Base-by-base conservation (phyloP, 2,113 vertebrate genomes). In the Mellivora capensis region DNA sequence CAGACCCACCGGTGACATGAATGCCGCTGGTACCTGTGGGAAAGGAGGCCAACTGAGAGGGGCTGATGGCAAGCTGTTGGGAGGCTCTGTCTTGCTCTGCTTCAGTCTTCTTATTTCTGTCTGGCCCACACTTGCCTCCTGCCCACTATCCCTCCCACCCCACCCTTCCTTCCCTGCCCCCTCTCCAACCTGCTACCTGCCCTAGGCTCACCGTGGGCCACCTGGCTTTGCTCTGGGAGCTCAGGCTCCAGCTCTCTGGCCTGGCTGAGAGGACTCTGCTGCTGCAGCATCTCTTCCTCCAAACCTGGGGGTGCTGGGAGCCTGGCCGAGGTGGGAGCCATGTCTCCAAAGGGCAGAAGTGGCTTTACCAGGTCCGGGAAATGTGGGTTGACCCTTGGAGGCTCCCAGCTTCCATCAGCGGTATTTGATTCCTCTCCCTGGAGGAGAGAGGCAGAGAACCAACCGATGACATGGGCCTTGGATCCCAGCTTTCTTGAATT, bases 11-110 rank as follows among this genome's bases (percentile, higher is more conserved):
- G 0, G 96, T 96, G 90, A 98, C 97, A 13, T 96, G 97, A n/a
- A 98, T 96, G 79, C 98, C 98, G 0, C 95, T 98, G 82, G 98
- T 97, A n/a, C 97, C 98, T 98, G 96, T 21, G 76, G 72, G 76
- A 12, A 89, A 76, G 54, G 71, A 20, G 21, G 84, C 7, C 25
- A 61, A 52, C 61, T 74, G 64, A 96, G 89, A 49, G n/a, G 42
- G 27, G 72, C 13, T 1, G 1, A 25, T 57, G 62, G 69, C 71
- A 59, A 29, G 64, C 21, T 44, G 52, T 11, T 37, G 2, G 1
- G 87, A 25, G 11, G 47, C 76, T 96, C 47, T 27, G 57, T 47
- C 52, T 57, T 54, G 52, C 54, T 92, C 76, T 11, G 9, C 21
- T 74, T 59, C 31, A 10, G 27, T 17, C 57, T 95, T 81, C 67